Percentiles rank a stretch among this genome's conserved stretches.
Conservation (phyloP, 2,113 vertebrate species). For the Corythornis madagascariensis region DNA sequence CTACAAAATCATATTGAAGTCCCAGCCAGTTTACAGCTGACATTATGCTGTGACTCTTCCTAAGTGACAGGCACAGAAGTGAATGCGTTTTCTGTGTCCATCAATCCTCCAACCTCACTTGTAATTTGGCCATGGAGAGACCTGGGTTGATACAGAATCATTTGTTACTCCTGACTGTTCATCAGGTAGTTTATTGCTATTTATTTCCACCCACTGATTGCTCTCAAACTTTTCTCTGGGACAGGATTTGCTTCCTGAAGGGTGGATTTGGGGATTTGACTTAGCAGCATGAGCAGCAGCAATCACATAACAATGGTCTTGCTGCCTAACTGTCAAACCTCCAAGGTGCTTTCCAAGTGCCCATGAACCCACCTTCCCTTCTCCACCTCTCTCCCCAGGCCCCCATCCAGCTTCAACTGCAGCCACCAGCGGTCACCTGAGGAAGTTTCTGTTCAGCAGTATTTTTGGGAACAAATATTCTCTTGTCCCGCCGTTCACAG, state of each 20-base stretch:
- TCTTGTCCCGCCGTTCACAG: slow-evolving; percentile 36
- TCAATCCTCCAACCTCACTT: not conserved
- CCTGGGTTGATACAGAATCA: not conserved
- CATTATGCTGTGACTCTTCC: not conserved
- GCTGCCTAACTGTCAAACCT: not conserved
- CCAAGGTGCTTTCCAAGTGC: not conserved
- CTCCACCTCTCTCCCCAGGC: not conserved
- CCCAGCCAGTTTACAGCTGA: not conserved
- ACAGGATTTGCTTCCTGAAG: not conserved
- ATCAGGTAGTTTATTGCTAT: not conserved
- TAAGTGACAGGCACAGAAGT: not conserved
- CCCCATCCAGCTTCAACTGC: not conserved
- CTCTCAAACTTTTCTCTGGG: not conserved
- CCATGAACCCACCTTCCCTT: not conserved
- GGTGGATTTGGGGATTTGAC: not conserved
- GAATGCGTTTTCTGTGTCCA: not conserved
- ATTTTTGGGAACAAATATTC: slow-evolving; percentile 57
- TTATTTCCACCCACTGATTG: not conserved
- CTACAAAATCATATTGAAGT: not conserved
- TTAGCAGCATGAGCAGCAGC: not conserved
- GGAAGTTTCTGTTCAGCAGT: slow-evolving; percentile 22
- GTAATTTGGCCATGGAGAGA: not conserved
- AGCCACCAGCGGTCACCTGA: not conserved
- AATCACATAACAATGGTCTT: not conserved
- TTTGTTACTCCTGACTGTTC: not conserved